A percentile compares a stretch with the other conserved stretches of the same genome.
These are phyloP conservation scores for Pygoscelis antarcticus DNA, from an alignment of 2,113 vertebrate genomes.

Conservation along the genomic window DNA sequence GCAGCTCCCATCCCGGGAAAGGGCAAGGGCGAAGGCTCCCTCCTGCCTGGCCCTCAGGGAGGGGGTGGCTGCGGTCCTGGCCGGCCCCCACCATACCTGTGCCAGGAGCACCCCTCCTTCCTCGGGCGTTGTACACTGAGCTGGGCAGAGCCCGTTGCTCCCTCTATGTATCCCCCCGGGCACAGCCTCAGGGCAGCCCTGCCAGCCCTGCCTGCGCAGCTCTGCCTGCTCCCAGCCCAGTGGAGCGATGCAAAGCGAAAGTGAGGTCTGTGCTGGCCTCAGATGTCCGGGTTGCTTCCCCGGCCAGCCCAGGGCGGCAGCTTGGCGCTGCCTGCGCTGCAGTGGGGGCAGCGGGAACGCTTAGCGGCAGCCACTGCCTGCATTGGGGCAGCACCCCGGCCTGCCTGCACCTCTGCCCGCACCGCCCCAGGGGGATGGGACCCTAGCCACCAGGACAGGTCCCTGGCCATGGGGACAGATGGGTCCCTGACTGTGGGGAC, in stretches of 20 bases:
- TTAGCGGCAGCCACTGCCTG: neutral
- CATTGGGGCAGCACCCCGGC: neutral
- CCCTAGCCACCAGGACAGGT: neutral
- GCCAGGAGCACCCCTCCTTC: neutral
- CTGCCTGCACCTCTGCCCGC: neutral
- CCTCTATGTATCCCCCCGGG: neutral
- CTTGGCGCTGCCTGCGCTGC: neutral
- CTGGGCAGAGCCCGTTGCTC: neutral
- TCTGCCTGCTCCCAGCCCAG: neutral
- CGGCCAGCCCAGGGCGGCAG: neutral
- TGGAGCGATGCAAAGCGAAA: neutral
- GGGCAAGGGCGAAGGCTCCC: no score
- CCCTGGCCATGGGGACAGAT: neutral
- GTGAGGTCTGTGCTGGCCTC: neutral
- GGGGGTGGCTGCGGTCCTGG: neutral
- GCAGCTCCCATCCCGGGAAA: neutral
- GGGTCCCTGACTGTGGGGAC: no score
- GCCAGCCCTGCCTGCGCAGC: neutral
- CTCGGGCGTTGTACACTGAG: neutral
- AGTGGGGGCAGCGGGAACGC: neutral
- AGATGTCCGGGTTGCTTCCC: neutral
- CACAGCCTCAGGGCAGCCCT: neutral
- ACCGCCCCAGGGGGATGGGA: no score
- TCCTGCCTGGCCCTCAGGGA: neutral
- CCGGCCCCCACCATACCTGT: neutral